A percentile compares a stretch with the other conserved stretches of the same genome.
Conservation (phyloP, 2,888 invertebrate genomes). For the Drosophila koepferae region DNA sequence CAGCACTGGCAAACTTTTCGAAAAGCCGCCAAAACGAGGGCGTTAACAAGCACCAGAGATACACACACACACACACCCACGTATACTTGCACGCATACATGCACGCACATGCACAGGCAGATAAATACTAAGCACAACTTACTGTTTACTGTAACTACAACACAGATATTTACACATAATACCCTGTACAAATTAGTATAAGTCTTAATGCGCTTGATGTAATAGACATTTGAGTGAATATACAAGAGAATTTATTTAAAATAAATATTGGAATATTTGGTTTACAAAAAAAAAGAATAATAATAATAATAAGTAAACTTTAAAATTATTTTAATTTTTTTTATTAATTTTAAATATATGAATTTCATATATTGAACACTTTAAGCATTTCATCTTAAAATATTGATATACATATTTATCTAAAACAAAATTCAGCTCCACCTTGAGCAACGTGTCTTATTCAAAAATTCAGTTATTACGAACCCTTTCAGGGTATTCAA, state of each 20-base stretch:
- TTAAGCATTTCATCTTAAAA: background rate
- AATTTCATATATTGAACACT: background rate
- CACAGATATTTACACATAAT: slow-evolving; percentile 38
- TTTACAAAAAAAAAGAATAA: too few species aligned
- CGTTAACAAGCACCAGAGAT: slow-evolving; percentile 78
- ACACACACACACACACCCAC: slow-evolving; percentile 43
- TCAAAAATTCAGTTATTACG: background rate
- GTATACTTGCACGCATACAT: background rate
- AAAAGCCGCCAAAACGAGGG: slow-evolving; percentile 78
- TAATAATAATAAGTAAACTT: too few species aligned
- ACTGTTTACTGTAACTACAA: slow-evolving; percentile 70
- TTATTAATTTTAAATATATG: background rate
- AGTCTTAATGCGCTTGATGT: background rate
- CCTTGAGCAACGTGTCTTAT: too few species aligned
- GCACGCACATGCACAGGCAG: slow-evolving; percentile 39
- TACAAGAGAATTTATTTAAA: background rate
- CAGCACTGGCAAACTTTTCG: slow-evolving; percentile 65
- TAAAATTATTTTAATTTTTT: too few species aligned
- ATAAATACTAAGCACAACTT: slow-evolving; percentile 49
- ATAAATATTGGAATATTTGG: background rate
- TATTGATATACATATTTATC: background rate
- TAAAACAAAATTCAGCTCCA: too few species aligned
- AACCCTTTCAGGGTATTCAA: slow-evolving; percentile 28
- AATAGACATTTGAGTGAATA: background rate
- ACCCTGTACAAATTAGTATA: slow-evolving; percentile 32